These are phyloP conservation scores for Oceanites oceanicus DNA, from an alignment of 2,113 vertebrate species.

Conservation along the genomic window DNA sequence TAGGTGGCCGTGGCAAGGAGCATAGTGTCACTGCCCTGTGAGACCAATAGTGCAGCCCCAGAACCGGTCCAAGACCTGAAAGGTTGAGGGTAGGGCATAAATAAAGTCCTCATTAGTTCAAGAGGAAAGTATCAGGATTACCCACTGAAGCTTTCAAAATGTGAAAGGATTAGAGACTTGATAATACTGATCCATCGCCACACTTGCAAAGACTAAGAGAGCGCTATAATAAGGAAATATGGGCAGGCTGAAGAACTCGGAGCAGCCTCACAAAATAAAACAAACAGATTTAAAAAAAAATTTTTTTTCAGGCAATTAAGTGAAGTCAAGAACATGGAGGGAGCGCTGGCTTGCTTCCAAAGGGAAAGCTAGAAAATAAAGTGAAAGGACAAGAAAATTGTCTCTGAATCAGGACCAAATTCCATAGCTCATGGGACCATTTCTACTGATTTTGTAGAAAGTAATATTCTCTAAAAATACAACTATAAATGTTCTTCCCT, in stretches of 20 bases:
- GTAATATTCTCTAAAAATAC: neutral
- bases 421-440: neutral
- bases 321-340: neutral
- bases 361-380: neutral
- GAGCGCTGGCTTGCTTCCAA: neutral
- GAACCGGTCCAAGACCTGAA: neutral
- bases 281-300: neutral
- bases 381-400: neutral
- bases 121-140: neutral
- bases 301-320: constrained; percentile 6
- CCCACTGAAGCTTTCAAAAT: neutral
- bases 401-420: neutral
- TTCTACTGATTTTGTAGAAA: neutral
- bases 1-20: rapidly evolving
- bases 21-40: neutral
- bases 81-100: neutral
- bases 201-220: neutral
- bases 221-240: constrained; percentile 3
- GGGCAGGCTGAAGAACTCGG: neutral
- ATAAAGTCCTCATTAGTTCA: neutral
- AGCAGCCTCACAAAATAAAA: constrained; percentile 1
- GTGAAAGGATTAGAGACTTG: neutral
- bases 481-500: neutral
- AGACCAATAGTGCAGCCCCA: neutral
- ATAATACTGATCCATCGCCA: neutral